These are phyloP conservation scores for Motacilla alba DNA, from an alignment of 2,113 vertebrate species.

Conservation along the genomic window DNA sequence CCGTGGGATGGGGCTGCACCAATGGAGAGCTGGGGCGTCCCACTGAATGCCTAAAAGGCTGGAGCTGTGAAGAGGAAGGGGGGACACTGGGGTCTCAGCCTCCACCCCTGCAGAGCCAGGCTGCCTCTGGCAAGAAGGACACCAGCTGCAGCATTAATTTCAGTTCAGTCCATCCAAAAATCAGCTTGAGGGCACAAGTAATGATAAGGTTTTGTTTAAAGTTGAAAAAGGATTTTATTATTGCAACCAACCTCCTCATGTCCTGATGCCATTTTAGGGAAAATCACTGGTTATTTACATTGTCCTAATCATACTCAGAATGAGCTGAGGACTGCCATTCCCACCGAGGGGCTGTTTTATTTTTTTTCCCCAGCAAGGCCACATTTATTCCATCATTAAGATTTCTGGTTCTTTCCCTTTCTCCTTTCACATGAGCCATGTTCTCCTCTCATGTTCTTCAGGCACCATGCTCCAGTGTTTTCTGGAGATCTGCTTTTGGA, in stretches of 20 bases:
- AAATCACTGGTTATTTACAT: neutral
- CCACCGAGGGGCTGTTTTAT: neutral
- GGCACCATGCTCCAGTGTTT: neutral
- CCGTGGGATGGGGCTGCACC: fast-evolving
- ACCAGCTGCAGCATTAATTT: neutral
- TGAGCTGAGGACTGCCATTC: neutral
- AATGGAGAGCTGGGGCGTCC: neutral
- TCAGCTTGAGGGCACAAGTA: neutral
- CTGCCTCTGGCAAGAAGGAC: neutral
- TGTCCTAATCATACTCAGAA: neutral
- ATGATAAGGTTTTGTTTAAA: neutral
- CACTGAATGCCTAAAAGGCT: neutral
- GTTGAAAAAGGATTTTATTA: neutral
- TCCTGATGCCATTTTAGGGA: neutral
- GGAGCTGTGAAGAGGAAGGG: neutral
- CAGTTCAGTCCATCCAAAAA: neutral
- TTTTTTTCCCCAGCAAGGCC: neutral
- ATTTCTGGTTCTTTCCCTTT: neutral
- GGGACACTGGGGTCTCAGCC: fast-evolving
- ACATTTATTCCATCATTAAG: neutral
- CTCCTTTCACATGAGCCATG: neutral
- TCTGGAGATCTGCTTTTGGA: neutral
- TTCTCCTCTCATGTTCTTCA: neutral
- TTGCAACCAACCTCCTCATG: neutral
- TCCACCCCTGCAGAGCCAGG: neutral